Conservation (phyloP, 2,113 vertebrate genomes). For the Phalacrocorax carbo region DNA sequence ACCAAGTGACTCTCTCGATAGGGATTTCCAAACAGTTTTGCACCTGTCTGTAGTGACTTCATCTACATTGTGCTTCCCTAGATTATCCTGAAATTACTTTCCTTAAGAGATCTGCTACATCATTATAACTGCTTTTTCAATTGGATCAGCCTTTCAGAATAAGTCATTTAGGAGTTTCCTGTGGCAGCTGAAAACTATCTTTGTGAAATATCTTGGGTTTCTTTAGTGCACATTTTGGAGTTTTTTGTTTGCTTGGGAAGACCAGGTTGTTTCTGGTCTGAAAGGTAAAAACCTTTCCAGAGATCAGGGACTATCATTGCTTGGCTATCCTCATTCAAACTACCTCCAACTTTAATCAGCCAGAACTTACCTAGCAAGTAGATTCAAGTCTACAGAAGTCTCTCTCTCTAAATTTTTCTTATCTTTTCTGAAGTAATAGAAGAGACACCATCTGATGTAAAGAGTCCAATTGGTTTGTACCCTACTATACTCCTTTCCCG, state of each 20-base stretch:
- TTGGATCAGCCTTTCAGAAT: neutral
- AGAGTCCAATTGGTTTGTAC: neutral
- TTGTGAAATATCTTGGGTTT: neutral
- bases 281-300: neutral
- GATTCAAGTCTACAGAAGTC: neutral
- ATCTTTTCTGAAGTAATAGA: neutral
- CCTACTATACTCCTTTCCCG: neutral
- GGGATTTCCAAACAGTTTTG: neutral
- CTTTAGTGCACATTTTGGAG: neutral
- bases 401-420: neutral
- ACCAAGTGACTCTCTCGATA: neutral
- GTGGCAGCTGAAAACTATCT: neutral
- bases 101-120: neutral
- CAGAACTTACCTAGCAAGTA: neutral
- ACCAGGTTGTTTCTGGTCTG: neutral
- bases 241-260: neutral
- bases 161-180: neutral
- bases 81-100: neutral
- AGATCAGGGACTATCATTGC: neutral
- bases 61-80: neutral
- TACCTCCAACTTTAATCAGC: neutral
- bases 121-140: neutral
- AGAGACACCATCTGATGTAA: neutral
- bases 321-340: neutral
- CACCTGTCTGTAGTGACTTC: neutral